These are phyloP conservation scores for Marronus borbonicus DNA, from an alignment of 2,888 invertebrate genomes.

Conservation along the genomic window DNA sequence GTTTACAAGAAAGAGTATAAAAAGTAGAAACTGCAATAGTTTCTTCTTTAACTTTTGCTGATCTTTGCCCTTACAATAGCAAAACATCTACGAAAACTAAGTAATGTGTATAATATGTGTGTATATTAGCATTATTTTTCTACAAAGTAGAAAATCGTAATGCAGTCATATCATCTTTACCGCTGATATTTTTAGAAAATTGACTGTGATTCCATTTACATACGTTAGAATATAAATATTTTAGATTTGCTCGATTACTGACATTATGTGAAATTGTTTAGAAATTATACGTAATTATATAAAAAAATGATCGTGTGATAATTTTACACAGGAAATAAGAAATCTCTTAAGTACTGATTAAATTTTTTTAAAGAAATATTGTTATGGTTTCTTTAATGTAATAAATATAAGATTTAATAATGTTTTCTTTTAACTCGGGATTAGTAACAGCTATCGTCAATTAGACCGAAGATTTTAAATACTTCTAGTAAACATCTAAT, in stretches of 20 bases:
- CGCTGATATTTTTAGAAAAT: conserved; percentile 36
- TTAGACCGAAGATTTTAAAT: too few relatives aligned
- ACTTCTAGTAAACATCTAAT: too few relatives aligned
- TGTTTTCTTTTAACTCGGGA: too few relatives aligned
- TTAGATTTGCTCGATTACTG: conserved; percentile 14
- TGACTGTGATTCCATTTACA: conserved; percentile 42
- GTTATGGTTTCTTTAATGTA: conserved; percentile 9
- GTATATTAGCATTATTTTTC: conserved; percentile 39
- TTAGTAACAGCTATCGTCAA: too few relatives aligned
- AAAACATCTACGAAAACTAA: conserved; percentile 22
- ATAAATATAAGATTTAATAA: too few relatives aligned
- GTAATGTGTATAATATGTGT: conserved; percentile 13
- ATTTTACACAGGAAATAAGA: conserved; percentile 20
- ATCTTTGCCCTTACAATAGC: conserved; percentile 25
- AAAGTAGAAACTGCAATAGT: conserved; percentile 30
- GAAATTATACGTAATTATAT: conserved; percentile 15
- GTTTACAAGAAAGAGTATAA: conserved; percentile 33
- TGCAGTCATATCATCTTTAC: conserved; percentile 35
- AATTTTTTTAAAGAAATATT: not conserved
- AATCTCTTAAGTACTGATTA: not conserved
- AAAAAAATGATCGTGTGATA: not conserved
- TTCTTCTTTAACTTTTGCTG: conserved; percentile 39
- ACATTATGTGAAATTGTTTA: not conserved
- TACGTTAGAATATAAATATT: conserved; percentile 20
- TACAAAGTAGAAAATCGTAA: conserved; percentile 34